Conservation (phyloP, 2,113 vertebrate species). For the Gymnobelideus leadbeateri region DNA sequence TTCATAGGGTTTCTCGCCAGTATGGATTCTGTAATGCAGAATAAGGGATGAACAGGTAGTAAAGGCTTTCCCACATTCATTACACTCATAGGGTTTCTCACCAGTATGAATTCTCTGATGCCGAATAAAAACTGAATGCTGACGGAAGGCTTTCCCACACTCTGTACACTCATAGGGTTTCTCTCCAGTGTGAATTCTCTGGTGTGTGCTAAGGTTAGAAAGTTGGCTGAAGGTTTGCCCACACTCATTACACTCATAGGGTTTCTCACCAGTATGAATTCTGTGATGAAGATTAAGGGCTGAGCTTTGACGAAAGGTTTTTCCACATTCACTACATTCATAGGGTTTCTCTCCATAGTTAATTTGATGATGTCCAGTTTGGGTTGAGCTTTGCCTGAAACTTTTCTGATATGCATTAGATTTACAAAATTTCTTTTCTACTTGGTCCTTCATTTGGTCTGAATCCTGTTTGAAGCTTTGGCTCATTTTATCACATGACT, state of each 20-base stretch:
- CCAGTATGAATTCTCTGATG: not conserved
- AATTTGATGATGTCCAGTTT: not conserved
- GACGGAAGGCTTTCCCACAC: not conserved
- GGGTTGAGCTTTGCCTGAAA: not conserved
- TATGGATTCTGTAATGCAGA: constrained; percentile 53
- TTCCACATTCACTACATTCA: not conserved
- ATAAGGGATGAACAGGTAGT: not conserved
- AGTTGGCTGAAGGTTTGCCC: not conserved
- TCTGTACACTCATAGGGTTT: not conserved
- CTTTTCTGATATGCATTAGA: not conserved
- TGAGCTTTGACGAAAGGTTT: not conserved
- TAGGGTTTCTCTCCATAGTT: not conserved
- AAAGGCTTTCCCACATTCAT: not conserved
- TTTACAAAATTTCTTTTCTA: not conserved
- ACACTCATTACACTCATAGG: not conserved
- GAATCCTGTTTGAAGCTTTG: not conserved
- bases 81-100: not conserved
- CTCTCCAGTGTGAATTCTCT: not conserved
- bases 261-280: not conserved
- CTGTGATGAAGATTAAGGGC: constrained; percentile 2
- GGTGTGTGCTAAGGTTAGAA: not conserved
- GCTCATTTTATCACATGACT: not conserved
- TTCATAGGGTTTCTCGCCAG: constrained; percentile 71
- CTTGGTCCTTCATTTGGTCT: constrained; percentile 8
- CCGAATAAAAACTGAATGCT: not conserved